Base-by-base conservation (phyloP, 1,140 invertebrate genomes). In the Rhyacophila brunnea region DNA sequence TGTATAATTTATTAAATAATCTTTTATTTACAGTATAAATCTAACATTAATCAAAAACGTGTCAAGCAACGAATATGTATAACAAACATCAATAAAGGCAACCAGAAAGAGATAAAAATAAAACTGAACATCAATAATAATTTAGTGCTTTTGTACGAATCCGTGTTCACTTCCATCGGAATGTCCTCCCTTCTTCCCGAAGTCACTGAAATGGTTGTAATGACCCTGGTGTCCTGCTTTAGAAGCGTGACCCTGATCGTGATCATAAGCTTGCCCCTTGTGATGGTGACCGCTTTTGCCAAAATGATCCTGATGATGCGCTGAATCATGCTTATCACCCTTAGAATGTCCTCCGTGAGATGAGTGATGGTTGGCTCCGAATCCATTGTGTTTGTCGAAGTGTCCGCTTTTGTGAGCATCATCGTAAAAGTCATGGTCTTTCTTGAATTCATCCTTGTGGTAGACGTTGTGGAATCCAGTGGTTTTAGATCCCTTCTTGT, bases 391-490 rank as follows among this genome's bases (percentile, higher is more conserved):
- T 64, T 83, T 84, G 48, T 80, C 71, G 68, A 81, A 83, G 65
- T 85, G 75, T 1, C 86, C 86, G 40, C 80, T 81, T 9, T 83
- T 81, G 68, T 87, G 81, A 6, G 80, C 81, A 40, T 87, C 83
- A 66, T 88, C 87, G 67, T 89, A 88, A 73, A 88, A 88, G 58
- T 83, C 81, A 48, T 86, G 85, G 62, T 87, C 83, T 68, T 89
- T 88, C 68, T 87, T 87, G 74, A 81, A 88, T 68, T 89, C 87
- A 66, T 89, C 85, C 72, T 89, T 89, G 72, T 82, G 80, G 69
- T 84, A 87, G 1, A 87, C 81, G 62, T 87, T 88, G 71, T 87
- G 86, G 72, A 82, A 89, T 14, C 86, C 87, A 2, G 78, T 86
- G 4, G 85, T 83, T 55, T 86, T 85, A 46, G 85, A 81, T 1